phyloP scores from a whole-genome alignment of 2,797 vertebrate species.

The Alcedo atthis region DNA sequence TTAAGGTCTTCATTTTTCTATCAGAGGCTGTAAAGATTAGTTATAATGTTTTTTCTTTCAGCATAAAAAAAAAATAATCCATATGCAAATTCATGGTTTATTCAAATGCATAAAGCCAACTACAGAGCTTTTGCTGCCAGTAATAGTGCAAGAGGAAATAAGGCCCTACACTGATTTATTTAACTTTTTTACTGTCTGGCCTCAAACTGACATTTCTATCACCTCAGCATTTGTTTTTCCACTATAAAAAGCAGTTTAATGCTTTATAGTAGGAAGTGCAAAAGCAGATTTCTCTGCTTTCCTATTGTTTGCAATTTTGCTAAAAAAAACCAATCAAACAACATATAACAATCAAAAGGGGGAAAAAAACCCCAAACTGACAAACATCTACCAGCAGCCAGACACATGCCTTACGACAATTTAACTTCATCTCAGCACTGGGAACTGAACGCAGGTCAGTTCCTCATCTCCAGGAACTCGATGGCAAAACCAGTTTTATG shows the following conservation, averaged over 20 bases:
- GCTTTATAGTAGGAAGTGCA: not conserved
- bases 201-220: not conserved
- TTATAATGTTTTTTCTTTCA: not conserved
- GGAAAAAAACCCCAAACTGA: not conserved
- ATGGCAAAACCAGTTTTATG: not conserved
- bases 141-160: not conserved
- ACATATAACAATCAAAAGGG: too few species aligned
- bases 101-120: conserved; percentile 11
- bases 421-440: not conserved
- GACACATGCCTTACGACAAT: not conserved
- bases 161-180: not conserved
- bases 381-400: not conserved
- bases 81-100: conserved; percentile 34
- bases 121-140: not conserved
- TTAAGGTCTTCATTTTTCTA: conserved; percentile 52
- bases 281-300: not conserved
- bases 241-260: not conserved
- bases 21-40: conserved; percentile 35
- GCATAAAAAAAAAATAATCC: not conserved
- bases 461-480: not conserved
- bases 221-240: not conserved
- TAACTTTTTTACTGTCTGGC: not conserved
- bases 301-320: not conserved
- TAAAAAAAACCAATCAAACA: too few species aligned
- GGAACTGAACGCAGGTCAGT: not conserved